phyloP scores from a whole-genome alignment of 2,888 invertebrate species.

The Drosophila hawaiiensis region DNA sequence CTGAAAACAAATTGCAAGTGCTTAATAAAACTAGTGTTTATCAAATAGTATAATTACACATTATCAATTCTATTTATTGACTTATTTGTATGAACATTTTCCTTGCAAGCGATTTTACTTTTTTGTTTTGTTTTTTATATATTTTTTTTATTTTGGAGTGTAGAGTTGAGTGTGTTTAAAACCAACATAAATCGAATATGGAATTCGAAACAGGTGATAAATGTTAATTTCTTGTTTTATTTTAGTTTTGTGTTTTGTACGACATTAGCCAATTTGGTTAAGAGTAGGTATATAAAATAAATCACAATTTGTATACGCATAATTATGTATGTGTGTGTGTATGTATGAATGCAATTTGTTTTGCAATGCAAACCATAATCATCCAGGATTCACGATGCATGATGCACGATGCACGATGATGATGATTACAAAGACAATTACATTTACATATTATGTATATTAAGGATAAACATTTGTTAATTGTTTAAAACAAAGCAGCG shows the following conservation, averaged over 20 bases:
- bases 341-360: slow-evolving; percentile 34
- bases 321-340: slow-evolving; percentile 52
- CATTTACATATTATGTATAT: slow-evolving; percentile 44
- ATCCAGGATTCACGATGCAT: slow-evolving; percentile 40
- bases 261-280: slow-evolving; percentile 64
- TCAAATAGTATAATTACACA: slow-evolving; percentile 36
- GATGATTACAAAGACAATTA: slow-evolving; percentile 54
- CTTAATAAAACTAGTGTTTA: slow-evolving; percentile 39
- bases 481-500: slow-evolving; percentile 77
- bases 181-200: slow-evolving; percentile 26
- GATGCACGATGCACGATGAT: slow-evolving; percentile 32
- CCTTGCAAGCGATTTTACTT: slow-evolving; percentile 21
- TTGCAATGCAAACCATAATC: slow-evolving; percentile 41
- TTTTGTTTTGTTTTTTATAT: not conserved
- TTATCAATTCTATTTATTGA: slow-evolving; percentile 13
- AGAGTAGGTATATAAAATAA: slow-evolving; percentile 78
- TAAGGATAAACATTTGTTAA: slow-evolving; percentile 75
- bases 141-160: slow-evolving; percentile 17
- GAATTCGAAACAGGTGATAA: slow-evolving; percentile 55
- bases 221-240: slow-evolving; percentile 31
- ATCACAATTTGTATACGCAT: slow-evolving; percentile 78
- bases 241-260: slow-evolving; percentile 42
- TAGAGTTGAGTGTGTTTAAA: slow-evolving; percentile 30
- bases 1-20: slow-evolving; percentile 32
- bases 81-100: slow-evolving; percentile 37